Conservation (phyloP, 2,797 vertebrate genomes). For the Percopsis omiscomaycus region DNA sequence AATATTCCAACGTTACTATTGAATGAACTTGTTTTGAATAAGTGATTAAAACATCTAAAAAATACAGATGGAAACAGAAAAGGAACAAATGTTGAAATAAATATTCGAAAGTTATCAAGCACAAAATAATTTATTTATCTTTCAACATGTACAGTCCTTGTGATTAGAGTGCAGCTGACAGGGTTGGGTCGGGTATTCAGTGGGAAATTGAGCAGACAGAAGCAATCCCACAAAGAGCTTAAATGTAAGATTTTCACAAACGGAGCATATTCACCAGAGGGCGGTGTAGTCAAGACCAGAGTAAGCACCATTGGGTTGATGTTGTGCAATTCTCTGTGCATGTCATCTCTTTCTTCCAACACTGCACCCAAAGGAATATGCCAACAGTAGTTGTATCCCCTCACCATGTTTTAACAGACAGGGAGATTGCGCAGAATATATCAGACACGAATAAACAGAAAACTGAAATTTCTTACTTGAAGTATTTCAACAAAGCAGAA, state of each 20-base stretch:
- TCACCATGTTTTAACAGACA: slow-evolving; percentile 72
- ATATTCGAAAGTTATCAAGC: slow-evolving; percentile 78
- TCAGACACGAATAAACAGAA: slow-evolving; percentile 81
- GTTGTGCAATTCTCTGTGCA: slow-evolving; percentile 5
- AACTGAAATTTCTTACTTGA: slow-evolving; percentile 90
- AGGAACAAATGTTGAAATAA: slow-evolving; percentile 15
- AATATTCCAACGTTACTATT: no score
- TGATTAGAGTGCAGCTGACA: slow-evolving; percentile 83
- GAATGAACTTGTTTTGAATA: no score
- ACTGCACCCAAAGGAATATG: slow-evolving; percentile 55
- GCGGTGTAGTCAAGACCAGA: slow-evolving; percentile 50
- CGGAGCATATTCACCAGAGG: slow-evolving; percentile 58
- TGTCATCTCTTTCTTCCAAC: slow-evolving; percentile 43
- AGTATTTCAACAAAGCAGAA: slow-evolving; percentile 84
- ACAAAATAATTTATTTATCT: slow-evolving; percentile 95
- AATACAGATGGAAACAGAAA: background rate
- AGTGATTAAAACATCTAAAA: background rate
- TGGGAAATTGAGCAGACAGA: slow-evolving; percentile 79
- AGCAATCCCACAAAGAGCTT: slow-evolving; percentile 75
- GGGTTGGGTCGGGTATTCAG: slow-evolving; percentile 75
- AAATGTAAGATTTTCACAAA: slow-evolving; percentile 70
- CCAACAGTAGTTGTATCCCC: slow-evolving; percentile 52
- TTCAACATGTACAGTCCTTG: slow-evolving; percentile 84
- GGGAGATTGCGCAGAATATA: slow-evolving; percentile 76
- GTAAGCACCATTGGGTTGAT: slow-evolving; percentile 12